phyloP scores from a whole-genome alignment of 2,797 vertebrate species.

The Xiphorhynchus erythropygius region DNA sequence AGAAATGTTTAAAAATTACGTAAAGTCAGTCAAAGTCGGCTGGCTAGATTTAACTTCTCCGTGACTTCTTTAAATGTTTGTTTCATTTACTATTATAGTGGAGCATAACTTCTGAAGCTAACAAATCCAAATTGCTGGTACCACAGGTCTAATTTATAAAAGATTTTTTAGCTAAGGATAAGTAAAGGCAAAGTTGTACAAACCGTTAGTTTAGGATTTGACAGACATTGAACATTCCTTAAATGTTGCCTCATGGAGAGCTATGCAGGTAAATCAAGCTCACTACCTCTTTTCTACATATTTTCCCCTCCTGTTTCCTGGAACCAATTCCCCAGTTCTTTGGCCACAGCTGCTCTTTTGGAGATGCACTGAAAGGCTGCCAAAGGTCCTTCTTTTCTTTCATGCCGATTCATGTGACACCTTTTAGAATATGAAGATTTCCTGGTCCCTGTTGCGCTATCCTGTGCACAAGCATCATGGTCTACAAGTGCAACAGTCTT shows the following conservation, averaged over 20 bases:
- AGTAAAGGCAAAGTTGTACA: conserved; percentile 31
- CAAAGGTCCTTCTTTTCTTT: background rate
- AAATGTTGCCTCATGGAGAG: background rate
- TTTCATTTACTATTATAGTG: conserved; percentile 38
- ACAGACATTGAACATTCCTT: background rate
- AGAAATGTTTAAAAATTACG: conserved; percentile 43
- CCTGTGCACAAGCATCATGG: background rate
- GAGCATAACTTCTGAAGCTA: conserved; percentile 43
- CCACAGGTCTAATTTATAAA: conserved; percentile 39
- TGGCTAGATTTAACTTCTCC: conserved; percentile 45
- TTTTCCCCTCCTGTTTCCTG: background rate
- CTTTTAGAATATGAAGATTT: background rate
- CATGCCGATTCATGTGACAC: background rate
- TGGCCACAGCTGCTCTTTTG: background rate
- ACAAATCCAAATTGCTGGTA: conserved; percentile 29
- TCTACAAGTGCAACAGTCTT: background rate
- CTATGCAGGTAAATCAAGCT: background rate
- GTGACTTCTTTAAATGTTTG: conserved; percentile 35
- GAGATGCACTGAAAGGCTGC: background rate
- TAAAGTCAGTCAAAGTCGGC: conserved; percentile 36
- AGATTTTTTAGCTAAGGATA: background rate
- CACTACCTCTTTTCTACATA: background rate
- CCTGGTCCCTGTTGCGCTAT: background rate
- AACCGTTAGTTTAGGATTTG: conserved; percentile 9
- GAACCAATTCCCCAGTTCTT: background rate